A percentile compares a stretch with the other conserved stretches of the same genome.
Conservation (phyloP, 1,140 invertebrate species). For the Plectus sambesii region DNA sequence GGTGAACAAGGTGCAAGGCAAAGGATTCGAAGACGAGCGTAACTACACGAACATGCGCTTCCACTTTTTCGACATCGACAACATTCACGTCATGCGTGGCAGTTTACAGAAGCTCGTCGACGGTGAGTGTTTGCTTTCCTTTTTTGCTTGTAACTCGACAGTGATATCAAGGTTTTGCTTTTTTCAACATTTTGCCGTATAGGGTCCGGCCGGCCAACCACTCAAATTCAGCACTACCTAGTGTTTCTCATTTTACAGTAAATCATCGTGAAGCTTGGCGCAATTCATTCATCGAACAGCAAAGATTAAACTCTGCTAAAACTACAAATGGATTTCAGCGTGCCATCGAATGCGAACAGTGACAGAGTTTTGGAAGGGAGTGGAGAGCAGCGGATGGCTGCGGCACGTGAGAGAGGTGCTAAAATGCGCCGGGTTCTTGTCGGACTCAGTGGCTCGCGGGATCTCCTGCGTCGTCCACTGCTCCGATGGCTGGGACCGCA, state of each 20-base stretch:
- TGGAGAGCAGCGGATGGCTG: constrained; percentile 88
- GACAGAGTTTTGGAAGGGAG: constrained; percentile 73
- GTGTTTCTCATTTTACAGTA: too few relatives aligned
- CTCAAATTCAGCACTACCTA: too few relatives aligned
- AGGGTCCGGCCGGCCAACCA: neutral
- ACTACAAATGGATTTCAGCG: constrained; percentile 52
- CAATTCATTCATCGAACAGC: too few relatives aligned
- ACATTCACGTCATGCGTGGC: constrained; percentile 95
- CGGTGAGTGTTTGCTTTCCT: constrained; percentile 53
- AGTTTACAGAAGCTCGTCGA: constrained; percentile 86
- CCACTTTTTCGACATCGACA: constrained; percentile 95
- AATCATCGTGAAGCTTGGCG: too few relatives aligned
- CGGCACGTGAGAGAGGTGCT: constrained; percentile 85
- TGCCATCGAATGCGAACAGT: constrained; percentile 83
- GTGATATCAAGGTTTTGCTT: constrained; percentile 5
- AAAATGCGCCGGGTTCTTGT: constrained; percentile 52
- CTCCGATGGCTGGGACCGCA: constrained; percentile 91
- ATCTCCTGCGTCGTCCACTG: constrained; percentile 98
- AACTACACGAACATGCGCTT: constrained; percentile 99
- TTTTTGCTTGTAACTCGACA: neutral
- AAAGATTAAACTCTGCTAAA: too few relatives aligned
- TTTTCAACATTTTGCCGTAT: constrained; percentile 1
- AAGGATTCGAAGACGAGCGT: constrained; percentile 91
- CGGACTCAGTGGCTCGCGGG: constrained; percentile 54
- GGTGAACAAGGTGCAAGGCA: constrained; percentile 94